Evolutionary conservation across 1,140 invertebrate genomes (phyloP).

Genomic region (Caenorhabditis latens): DNA sequence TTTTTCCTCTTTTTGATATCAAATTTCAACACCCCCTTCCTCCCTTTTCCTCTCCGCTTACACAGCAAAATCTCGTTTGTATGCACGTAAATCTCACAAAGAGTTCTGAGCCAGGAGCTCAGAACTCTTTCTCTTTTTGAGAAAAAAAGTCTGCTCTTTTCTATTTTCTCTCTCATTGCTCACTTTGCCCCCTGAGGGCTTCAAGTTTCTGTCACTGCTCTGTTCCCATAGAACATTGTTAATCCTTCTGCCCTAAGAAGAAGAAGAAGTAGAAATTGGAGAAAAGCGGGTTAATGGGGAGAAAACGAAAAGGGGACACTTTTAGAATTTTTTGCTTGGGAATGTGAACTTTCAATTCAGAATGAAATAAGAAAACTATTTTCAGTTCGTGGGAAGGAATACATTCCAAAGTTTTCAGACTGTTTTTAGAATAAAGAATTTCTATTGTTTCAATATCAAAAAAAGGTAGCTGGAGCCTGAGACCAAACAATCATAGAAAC

Average conservation of each 20-base stretch:
- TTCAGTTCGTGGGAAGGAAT: too few relatives aligned
- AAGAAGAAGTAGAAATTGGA: neutral
- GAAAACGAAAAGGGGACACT: too few relatives aligned
- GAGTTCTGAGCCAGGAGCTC: too few relatives aligned
- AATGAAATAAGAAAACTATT: too few relatives aligned
- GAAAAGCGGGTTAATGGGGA: too few relatives aligned
- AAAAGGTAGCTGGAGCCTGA: too few relatives aligned
- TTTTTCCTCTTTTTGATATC: constrained; percentile 8
- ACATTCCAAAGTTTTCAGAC: too few relatives aligned
- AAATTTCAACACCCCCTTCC: constrained; percentile 18
- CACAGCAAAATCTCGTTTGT: neutral
- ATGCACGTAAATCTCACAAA: constrained; percentile 1
- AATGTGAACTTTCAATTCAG: too few relatives aligned
- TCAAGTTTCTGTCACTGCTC: neutral
- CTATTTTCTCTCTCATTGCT: neutral
- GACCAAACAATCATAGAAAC: too few relatives aligned
- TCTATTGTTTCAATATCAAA: too few relatives aligned
- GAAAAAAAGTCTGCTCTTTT: neutral
- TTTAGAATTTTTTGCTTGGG: too few relatives aligned
- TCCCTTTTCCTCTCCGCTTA: neutral
- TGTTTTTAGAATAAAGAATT: too few relatives aligned
- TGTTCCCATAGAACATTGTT: neutral
- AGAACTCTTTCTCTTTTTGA: neutral
- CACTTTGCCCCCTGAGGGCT: neutral
- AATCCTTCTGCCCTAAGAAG: neutral